phyloP scores from a whole-genome alignment of 2,888 invertebrate species.

The Himalopsyche tibetana region DNA sequence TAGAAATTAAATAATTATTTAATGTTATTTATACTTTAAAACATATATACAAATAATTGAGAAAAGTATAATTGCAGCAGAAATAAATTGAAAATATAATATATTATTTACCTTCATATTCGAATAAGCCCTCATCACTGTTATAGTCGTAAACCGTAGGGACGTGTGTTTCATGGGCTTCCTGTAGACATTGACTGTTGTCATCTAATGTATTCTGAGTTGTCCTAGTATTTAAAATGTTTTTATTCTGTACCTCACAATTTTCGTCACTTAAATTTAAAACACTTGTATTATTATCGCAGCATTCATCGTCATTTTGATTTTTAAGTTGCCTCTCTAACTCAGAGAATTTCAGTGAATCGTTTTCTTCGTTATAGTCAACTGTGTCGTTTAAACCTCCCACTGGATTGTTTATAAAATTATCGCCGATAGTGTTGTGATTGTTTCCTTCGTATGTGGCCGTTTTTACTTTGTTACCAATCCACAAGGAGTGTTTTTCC shows the following conservation, averaged over 20 bases:
- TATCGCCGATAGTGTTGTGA: background rate
- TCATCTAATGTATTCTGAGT: background rate
- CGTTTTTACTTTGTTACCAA: background rate
- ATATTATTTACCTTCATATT: constrained; percentile 74
- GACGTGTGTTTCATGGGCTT: background rate
- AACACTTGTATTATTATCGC: constrained; percentile 30
- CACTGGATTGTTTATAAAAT: background rate
- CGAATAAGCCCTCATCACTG: constrained; percentile 74
- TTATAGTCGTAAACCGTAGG: constrained; percentile 46
- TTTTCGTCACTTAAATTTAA: background rate
- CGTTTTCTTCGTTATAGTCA: background rate
- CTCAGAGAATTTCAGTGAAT: background rate
- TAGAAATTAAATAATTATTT: too few species aligned
- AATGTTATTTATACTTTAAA: too few species aligned
- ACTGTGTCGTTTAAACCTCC: background rate
- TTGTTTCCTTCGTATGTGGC: constrained; percentile 3
- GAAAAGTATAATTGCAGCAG: too few species aligned
- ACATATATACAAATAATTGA: background rate
- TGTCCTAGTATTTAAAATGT: background rate
- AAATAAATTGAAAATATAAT: background rate
- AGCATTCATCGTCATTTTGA: constrained; percentile 1
- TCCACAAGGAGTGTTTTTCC: constrained; percentile 35
- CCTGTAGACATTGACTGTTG: constrained; percentile 9
- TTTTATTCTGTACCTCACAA: background rate
- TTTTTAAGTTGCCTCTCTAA: background rate